Percentiles rank a stretch among this genome's conserved stretches.
Evolutionary conservation across 2,888 invertebrate genomes (phyloP).

Genomic region (Nymphalis c-album): DNA sequence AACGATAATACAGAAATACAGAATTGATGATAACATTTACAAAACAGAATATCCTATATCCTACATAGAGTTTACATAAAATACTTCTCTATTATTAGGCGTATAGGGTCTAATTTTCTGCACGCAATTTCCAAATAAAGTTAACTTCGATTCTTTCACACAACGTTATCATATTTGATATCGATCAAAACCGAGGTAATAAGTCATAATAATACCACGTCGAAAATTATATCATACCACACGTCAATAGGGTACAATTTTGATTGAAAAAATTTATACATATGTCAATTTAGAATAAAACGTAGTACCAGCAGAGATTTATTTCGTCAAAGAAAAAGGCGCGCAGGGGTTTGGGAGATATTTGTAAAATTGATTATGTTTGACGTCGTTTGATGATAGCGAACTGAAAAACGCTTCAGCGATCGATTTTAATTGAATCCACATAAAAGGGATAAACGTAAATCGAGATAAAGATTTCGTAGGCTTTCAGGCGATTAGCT

Average conservation of each 20-base stretch:
- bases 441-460: constrained; percentile 48
- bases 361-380: constrained; percentile 80
- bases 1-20: constrained; percentile 55
- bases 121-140: constrained; percentile 58
- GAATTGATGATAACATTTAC: constrained; percentile 63
- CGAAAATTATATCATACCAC: constrained; percentile 32
- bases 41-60: constrained; percentile 46
- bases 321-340: constrained; percentile 68
- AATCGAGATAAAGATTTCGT: constrained; percentile 29
- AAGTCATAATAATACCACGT: neutral
- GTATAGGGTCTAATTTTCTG: constrained; percentile 11
- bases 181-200: constrained; percentile 1
- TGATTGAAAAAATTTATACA: neutral
- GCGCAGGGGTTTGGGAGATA: constrained; percentile 53
- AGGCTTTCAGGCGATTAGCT: constrained; percentile 61
- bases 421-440: constrained; percentile 77
- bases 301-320: constrained; percentile 54
- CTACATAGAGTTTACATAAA: neutral
- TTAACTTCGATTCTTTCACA: constrained; percentile 72
- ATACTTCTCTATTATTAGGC: neutral
- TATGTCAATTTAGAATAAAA: neutral
- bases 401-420: constrained; percentile 51
- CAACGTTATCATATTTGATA: constrained; percentile 67
- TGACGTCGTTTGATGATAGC: constrained; percentile 69
- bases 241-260: constrained; percentile 20